Evolutionary conservation across 2,888 invertebrate species (phyloP), one percentile per base, ranked within the genome.

Genomic region (Drosophila eohydei): DNA sequence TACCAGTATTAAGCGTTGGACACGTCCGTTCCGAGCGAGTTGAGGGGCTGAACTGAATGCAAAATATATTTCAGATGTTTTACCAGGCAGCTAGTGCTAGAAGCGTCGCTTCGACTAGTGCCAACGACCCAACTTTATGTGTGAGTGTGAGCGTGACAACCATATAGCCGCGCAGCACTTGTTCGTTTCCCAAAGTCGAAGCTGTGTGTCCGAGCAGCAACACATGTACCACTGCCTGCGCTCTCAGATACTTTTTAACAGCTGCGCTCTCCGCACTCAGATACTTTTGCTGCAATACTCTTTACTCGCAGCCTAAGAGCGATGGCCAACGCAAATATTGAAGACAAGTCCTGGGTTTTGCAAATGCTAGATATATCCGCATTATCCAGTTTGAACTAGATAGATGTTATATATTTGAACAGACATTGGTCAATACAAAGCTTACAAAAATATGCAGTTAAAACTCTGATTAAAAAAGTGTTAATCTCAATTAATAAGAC

Each of bases 11-110:
- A 62, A 48, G 64, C 68, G 66, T 59, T 68, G 50, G 48, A 34
- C 74, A 84, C 80, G 78, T 85, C 81, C 78, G 74, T 7, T 78
- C 48, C 68, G 76, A 74, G 65, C 71, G 62, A 78, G 62, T 65
- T 72, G 74, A 83, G 73, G 70, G 72, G 40, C 69, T 69, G 64
- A 74, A 83, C 80, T 83, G 78, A 80, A 62, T 71, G 79, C 74
- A 67, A 71, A 71, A 61, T 60, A 64, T 58, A 62, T 71, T 63
- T 74, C 57, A 63, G 65, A 59, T 54, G 51, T 44, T 60, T 54
- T 9, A 61, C 46, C 59, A 70, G 63, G 36, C 78, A 69, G 70
- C 36, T 46, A 77, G 65, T 69, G 71, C 52, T 54, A 46, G 59
- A 28, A 40, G 55, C 51, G 56, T 44, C 57, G 52, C 43, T 54